Conservation (phyloP, 37 sponge, comb jelly and placozoan genomes). For the Ephydatia muelleri region DNA sequence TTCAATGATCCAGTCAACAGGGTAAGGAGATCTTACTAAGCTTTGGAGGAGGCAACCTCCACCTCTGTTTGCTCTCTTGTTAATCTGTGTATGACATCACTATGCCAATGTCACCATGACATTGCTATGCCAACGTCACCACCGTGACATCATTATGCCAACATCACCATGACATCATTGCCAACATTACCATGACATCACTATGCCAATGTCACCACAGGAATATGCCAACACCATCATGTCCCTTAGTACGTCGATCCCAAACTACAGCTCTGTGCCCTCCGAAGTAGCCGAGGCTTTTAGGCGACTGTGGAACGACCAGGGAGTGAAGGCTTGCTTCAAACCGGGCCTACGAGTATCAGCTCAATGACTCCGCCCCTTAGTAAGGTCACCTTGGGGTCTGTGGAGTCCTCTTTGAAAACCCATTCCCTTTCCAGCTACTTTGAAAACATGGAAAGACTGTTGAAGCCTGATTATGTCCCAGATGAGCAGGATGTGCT, state of each 20-base stretch:
- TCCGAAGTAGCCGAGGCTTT: conserved; percentile 74
- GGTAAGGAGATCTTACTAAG: conserved; percentile 35
- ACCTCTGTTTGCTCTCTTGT: too few relatives aligned
- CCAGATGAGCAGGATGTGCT: conserved; percentile 92
- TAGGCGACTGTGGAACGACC: conserved; percentile 81
- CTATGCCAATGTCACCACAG: conserved; percentile 18
- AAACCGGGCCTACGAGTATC: conserved; percentile 90
- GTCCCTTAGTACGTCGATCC: conserved; percentile 42
- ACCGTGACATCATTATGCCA: too few relatives aligned
- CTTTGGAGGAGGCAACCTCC: too few relatives aligned
- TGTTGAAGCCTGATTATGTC: conserved; percentile 67
- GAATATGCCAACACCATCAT: conserved; percentile 68
- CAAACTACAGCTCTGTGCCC: conserved; percentile 45
- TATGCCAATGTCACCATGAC: too few relatives aligned
- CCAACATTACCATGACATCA: not conserved
- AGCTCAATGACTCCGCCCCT: conserved; percentile 97
- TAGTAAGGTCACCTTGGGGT: conserved; percentile 70
- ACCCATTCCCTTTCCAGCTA: conserved; percentile 54
- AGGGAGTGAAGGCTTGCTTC: conserved; percentile 79
- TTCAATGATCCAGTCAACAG: conserved; percentile 61
- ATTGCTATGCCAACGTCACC: too few relatives aligned
- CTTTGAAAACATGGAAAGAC: conserved; percentile 82
- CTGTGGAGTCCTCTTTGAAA: not conserved
- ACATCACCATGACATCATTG: too few relatives aligned
- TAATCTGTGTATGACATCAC: too few relatives aligned